Evolutionary conservation across 2,888 invertebrate species (phyloP).

Genomic region (Sphinx pinastri): DNA sequence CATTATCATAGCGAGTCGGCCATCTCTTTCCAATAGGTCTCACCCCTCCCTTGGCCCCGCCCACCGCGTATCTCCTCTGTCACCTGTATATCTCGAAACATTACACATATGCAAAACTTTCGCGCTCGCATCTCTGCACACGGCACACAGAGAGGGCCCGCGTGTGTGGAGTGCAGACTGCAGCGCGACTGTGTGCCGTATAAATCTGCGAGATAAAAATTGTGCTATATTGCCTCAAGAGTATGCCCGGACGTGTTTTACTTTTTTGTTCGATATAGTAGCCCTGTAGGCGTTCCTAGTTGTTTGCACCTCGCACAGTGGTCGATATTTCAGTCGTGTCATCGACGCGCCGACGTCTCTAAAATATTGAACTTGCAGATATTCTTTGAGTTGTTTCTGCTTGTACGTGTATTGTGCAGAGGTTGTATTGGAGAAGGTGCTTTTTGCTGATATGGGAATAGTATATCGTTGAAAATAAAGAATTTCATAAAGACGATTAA

Average conservation of each 20-base stretch:
- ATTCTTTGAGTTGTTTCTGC: slow-evolving; percentile 40
- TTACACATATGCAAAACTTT: slow-evolving; percentile 84
- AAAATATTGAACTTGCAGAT: slow-evolving; percentile 55
- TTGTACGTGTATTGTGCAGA: slow-evolving; percentile 3
- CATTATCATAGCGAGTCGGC: slow-evolving; percentile 83
- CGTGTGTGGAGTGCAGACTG: slow-evolving; percentile 46
- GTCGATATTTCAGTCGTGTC: slow-evolving; percentile 79
- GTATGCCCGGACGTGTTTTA: slow-evolving; percentile 58
- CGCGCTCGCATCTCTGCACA: slow-evolving; percentile 70
- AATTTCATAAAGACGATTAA: neutral
- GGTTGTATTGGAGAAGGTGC: neutral
- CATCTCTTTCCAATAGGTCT: slow-evolving; percentile 83
- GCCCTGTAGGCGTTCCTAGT: slow-evolving; percentile 79
- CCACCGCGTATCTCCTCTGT: slow-evolving; percentile 80
- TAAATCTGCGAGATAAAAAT: slow-evolving; percentile 83
- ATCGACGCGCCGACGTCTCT: slow-evolving; percentile 62
- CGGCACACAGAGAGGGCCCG: slow-evolving; percentile 40
- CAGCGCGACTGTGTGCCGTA: slow-evolving; percentile 54
- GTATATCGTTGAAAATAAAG: neutral
- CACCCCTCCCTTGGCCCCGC: slow-evolving; percentile 79
- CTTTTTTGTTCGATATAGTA: slow-evolving; percentile 71
- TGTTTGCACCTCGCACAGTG: slow-evolving; percentile 81
- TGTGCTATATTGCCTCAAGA: slow-evolving; percentile 72
- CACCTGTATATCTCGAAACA: slow-evolving; percentile 84
- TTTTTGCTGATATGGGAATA: neutral